phyloP scores from a whole-genome alignment of 2,888 invertebrate species.

The Dugesia japonica region DNA sequence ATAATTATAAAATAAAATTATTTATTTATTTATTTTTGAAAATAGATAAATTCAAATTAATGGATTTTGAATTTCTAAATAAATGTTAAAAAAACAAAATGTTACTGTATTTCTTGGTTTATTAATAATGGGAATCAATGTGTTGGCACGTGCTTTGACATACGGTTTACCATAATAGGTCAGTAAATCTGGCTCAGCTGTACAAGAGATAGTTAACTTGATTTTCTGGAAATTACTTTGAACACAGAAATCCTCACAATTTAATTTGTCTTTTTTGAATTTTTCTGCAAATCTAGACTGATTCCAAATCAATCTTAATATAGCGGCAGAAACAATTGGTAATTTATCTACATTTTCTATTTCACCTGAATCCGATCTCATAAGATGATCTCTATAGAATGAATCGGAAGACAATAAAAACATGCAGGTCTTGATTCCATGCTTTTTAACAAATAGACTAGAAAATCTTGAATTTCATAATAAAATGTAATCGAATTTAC shows the following conservation, averaged over 20 bases:
- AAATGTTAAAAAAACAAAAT: too few species aligned
- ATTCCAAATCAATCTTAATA: background rate
- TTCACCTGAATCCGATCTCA: background rate
- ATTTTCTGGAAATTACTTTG: background rate
- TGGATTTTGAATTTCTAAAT: too few species aligned
- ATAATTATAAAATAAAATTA: too few species aligned
- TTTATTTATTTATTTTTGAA: too few species aligned
- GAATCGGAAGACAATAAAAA: background rate
- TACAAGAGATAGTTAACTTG: background rate
- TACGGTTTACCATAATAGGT: background rate
- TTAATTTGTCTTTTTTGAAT: background rate
- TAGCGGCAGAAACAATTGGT: background rate
- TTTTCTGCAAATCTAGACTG: background rate
- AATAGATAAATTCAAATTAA: too few species aligned
- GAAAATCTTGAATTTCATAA: too few species aligned
- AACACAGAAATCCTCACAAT: constrained; percentile 7
- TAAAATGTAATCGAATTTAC: too few species aligned
- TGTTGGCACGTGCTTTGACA: background rate
- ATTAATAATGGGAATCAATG: background rate
- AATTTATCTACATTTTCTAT: background rate
- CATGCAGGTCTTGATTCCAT: background rate
- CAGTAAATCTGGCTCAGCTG: background rate
- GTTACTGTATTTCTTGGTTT: too few species aligned
- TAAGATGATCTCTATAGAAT: background rate
- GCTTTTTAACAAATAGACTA: background rate